phyloP scores from a whole-genome alignment of 2,797 vertebrate species.

The Hydrocynus forskahlii region DNA sequence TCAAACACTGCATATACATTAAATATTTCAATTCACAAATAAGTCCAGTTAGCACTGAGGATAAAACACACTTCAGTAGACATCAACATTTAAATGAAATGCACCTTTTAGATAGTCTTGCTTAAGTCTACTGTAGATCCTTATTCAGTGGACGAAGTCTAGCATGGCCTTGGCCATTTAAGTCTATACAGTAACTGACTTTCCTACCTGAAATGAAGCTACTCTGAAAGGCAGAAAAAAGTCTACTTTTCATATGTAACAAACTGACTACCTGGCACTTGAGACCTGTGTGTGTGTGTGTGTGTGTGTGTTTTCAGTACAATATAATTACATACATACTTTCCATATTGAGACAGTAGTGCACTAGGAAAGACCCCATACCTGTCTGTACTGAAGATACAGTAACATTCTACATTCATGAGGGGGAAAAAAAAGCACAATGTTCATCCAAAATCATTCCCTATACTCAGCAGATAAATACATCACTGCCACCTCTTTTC shows the following conservation, averaged over 20 bases:
- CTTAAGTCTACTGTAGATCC: slow-evolving; percentile 7
- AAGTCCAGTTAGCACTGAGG: not conserved
- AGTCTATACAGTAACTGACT: slow-evolving; percentile 16
- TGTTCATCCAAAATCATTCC: not conserved
- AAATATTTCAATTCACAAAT: not conserved
- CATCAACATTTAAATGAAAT: slow-evolving; percentile 14
- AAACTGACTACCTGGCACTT: slow-evolving; percentile 39
- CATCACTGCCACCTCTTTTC: not conserved
- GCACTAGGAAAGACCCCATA: not conserved
- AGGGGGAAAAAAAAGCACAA: slow-evolving; percentile 8
- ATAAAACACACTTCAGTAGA: not conserved
- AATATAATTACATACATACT: slow-evolving; percentile 10
- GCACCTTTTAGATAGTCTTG: not conserved
- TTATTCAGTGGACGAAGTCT: not conserved
- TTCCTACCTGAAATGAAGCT: slow-evolving; percentile 13
- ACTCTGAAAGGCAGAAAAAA: not conserved
- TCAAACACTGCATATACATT: not conserved
- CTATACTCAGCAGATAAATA: slow-evolving; percentile 1
- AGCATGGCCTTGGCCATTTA: slow-evolving; percentile 5
- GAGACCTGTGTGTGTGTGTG: not conserved
- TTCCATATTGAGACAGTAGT: not conserved
- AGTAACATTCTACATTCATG: slow-evolving; percentile 58
- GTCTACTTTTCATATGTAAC: slow-evolving; percentile 6
- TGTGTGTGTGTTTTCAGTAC: slow-evolving; percentile 6
- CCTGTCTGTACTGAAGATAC: not conserved